Evolutionary conservation across 1,140 invertebrate species (phyloP).

Genomic region (Drosophila arawakana): DNA sequence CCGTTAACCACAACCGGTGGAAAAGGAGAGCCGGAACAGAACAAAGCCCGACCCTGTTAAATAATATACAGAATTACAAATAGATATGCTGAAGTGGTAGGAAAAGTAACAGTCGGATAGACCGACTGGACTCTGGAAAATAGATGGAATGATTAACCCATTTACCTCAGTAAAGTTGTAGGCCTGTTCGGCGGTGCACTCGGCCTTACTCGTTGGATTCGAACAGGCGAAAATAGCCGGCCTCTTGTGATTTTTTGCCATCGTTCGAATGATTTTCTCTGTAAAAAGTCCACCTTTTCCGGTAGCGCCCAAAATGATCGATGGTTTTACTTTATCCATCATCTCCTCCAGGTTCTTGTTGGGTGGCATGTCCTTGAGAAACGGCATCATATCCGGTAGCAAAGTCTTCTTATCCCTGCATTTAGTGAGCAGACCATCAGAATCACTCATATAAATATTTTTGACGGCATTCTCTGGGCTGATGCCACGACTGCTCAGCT

Average conservation of each 20-base stretch:
- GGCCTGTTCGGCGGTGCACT: conserved; percentile 97
- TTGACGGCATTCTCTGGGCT: conserved; percentile 88
- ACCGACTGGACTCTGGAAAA: background rate
- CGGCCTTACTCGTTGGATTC: conserved; percentile 97
- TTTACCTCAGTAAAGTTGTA: conserved; percentile 90
- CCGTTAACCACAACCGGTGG: conserved; percentile 91
- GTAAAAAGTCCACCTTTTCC: conserved; percentile 94
- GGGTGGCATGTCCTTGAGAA: conserved; percentile 90
- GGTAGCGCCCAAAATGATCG: conserved; percentile 93
- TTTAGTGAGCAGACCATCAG: conserved; percentile 89
- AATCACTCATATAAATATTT: conserved; percentile 91
- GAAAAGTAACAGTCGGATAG: too few species aligned
- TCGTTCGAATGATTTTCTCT: conserved; percentile 90
- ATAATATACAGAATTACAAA: background rate
- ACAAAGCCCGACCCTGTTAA: conserved; percentile 83
- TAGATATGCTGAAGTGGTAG: too few species aligned
- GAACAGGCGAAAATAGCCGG: conserved; percentile 96
- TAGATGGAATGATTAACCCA: background rate
- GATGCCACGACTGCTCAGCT: conserved; percentile 26
- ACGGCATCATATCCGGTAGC: conserved; percentile 90
- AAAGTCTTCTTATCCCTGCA: conserved; percentile 88
- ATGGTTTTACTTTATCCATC: conserved; percentile 89
- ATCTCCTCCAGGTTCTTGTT: conserved; percentile 91
- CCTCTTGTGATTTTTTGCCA: conserved; percentile 87
- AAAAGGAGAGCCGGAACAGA: conserved; percentile 97